Percentiles rank a stretch among this genome's conserved stretches.
Evolutionary conservation across 1,140 invertebrate genomes (phyloP).

Genomic region (Drosophila arizonae): DNA sequence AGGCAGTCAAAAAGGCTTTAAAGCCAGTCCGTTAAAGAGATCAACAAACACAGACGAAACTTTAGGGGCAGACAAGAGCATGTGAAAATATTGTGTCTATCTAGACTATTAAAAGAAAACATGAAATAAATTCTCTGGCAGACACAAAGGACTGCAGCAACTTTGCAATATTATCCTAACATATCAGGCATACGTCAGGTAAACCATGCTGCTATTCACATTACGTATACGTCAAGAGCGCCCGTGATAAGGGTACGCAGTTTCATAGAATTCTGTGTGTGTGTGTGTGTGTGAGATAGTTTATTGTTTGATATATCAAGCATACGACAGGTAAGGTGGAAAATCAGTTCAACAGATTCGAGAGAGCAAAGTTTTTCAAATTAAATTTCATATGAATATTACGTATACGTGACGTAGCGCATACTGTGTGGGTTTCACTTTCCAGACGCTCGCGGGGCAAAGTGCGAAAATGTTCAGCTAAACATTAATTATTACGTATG

Average conservation of each 20-base stretch:
- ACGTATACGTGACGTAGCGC: not conserved
- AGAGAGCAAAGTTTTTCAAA: not conserved
- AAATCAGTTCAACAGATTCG: not conserved
- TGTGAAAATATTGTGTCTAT: too few species aligned
- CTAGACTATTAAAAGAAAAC: not conserved
- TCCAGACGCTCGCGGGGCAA: not conserved
- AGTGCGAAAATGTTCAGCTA: not conserved
- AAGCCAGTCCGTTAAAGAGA: not conserved
- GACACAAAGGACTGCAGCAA: not conserved
- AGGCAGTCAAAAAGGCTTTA: not conserved
- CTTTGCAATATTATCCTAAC: not conserved
- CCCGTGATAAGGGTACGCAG: not conserved
- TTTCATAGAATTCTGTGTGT: not conserved
- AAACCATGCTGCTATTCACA: not conserved
- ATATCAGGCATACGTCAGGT: conserved; percentile 7
- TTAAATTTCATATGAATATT: conserved; percentile 5
- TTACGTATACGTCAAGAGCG: conserved; percentile 4
- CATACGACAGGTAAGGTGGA: conserved; percentile 7
- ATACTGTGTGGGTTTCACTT: not conserved
- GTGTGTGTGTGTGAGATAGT: not conserved
- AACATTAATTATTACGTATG: not conserved
- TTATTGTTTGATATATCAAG: conserved; percentile 8
- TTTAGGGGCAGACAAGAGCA: too few species aligned
- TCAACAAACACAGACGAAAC: not conserved
- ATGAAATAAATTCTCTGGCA: not conserved